Percentiles rank a stretch among this genome's conserved stretches.
These are phyloP conservation scores for Ormyrus thymus DNA, from an alignment of 2,888 invertebrate species.

Conservation along the genomic window DNA sequence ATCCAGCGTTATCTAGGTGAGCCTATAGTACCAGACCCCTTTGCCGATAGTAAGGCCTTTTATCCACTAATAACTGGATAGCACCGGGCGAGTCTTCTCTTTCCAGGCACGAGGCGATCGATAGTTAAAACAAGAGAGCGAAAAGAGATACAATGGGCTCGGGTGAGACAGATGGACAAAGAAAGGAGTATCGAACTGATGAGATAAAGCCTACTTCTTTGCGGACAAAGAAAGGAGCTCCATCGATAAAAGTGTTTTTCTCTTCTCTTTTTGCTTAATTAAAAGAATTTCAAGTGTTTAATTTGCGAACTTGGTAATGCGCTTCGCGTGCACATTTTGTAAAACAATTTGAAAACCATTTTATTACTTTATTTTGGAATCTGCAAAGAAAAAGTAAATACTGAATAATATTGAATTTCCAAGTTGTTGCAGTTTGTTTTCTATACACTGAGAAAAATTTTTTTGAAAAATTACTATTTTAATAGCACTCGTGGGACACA, in stretches of 20 bases:
- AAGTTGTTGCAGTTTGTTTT: too few species aligned
- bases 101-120: background rate
- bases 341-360: too few species aligned
- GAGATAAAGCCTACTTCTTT: background rate
- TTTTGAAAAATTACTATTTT: too few species aligned
- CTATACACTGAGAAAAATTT: too few species aligned
- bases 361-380: too few species aligned
- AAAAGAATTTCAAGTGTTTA: too few species aligned
- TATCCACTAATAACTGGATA: constrained; percentile 30
- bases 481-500: too few species aligned
- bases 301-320: too few species aligned
- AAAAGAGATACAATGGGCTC: background rate
- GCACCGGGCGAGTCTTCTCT: background rate
- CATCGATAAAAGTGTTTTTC: background rate
- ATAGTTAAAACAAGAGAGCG: background rate
- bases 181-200: background rate
- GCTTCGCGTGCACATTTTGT: too few species aligned
- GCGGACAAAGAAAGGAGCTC: background rate
- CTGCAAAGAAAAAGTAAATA: too few species aligned
- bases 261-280: too few species aligned
- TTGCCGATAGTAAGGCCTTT: constrained; percentile 28
- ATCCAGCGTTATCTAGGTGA: constrained; percentile 34
- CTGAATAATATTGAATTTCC: too few species aligned
- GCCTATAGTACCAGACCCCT: constrained; percentile 44
- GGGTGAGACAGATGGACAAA: background rate